phyloP scores from a whole-genome alignment of 2,888 invertebrate species.

The Mechanitis mazaeus region DNA sequence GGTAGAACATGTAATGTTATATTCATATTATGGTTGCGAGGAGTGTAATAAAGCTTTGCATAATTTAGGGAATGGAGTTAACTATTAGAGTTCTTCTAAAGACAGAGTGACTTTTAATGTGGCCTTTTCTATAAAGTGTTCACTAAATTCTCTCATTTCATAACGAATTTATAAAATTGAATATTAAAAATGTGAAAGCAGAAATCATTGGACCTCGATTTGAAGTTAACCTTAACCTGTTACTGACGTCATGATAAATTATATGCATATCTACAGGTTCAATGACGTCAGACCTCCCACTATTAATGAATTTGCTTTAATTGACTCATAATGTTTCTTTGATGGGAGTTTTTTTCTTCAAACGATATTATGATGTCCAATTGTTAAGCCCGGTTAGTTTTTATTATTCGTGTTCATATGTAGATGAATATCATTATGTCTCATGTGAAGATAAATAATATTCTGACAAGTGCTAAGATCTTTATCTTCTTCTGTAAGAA shows the following conservation, averaged over 20 bases:
- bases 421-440: no score
- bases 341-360: background rate
- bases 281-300: conserved; percentile 18
- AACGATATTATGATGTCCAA: background rate
- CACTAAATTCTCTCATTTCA: no score
- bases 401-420: no score
- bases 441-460: no score
- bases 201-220: conserved; percentile 17
- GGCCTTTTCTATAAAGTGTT: no score
- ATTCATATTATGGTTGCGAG: background rate
- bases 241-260: conserved; percentile 19
- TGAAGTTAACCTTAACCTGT: conserved; percentile 23
- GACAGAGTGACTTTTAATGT: background rate
- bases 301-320: conserved; percentile 14
- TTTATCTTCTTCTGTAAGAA: no score
- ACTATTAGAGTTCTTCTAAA: background rate
- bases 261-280: conserved; percentile 14
- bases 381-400: no score
- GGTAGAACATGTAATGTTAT: background rate
- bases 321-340: conserved; percentile 2
- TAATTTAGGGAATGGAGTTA: background rate
- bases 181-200: conserved; percentile 5
- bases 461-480: no score
- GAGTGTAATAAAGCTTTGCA: no score
- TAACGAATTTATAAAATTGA: background rate